Evolutionary conservation across 2,888 invertebrate species (phyloP).

Genomic region (Scaeva pyrastri): DNA sequence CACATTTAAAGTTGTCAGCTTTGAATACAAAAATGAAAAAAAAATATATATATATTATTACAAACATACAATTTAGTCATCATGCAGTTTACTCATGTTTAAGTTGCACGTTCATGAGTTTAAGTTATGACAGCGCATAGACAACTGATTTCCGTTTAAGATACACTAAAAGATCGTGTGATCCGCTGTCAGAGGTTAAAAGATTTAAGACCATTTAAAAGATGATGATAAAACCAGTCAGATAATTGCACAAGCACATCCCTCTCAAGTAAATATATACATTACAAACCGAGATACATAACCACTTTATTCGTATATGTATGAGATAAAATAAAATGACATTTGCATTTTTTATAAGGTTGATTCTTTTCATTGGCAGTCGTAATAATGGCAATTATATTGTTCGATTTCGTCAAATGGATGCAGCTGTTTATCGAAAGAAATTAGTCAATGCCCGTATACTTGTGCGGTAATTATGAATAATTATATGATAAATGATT

Average conservation of each 20-base stretch:
- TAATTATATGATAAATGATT: too few species aligned
- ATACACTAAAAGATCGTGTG: constrained; percentile 51
- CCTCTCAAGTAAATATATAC: constrained; percentile 21
- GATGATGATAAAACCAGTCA: constrained; percentile 48
- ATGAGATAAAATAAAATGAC: too few species aligned
- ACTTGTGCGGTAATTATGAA: too few species aligned
- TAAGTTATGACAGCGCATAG: constrained; percentile 50
- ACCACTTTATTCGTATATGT: too few species aligned
- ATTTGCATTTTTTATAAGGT: too few species aligned
- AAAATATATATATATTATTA: background rate
- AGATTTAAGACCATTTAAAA: constrained; percentile 50
- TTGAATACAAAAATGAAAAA: constrained; percentile 33
- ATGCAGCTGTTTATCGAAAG: too few species aligned
- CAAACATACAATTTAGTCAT: constrained; percentile 40
- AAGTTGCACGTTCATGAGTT: constrained; percentile 46
- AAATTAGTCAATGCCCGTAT: too few species aligned
- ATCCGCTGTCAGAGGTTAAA: constrained; percentile 60
- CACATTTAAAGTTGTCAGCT: constrained; percentile 27
- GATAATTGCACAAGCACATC: constrained; percentile 53
- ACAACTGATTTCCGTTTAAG: constrained; percentile 62
- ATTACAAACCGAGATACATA: constrained; percentile 33
- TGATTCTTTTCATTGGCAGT: too few species aligned
- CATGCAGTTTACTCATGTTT: constrained; percentile 27
- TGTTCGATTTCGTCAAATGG: too few species aligned
- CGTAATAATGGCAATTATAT: too few species aligned